Conservation (phyloP, 2,113 vertebrate genomes). For the Tyto alba region DNA sequence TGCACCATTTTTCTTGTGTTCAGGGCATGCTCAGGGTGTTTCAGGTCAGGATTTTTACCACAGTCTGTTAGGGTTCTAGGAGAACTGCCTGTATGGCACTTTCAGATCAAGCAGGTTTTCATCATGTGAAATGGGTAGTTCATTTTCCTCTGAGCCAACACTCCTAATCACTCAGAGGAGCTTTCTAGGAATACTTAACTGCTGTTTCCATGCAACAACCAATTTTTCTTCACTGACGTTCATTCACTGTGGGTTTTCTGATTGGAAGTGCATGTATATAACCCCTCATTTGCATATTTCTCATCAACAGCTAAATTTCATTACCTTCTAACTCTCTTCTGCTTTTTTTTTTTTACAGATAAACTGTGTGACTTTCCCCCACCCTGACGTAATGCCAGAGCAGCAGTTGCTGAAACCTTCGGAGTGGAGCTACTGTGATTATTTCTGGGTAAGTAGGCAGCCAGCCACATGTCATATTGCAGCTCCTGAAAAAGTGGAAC, state of each 20-base stretch:
- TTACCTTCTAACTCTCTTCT: not conserved
- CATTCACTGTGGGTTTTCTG: not conserved
- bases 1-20: not conserved
- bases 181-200: constrained; percentile 4
- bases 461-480: constrained; percentile 37
- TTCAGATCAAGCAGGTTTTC: not conserved
- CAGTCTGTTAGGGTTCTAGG: not conserved
- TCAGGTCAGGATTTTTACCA: not conserved
- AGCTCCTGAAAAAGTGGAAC: not conserved
- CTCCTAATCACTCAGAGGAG: not conserved
- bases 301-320: not conserved
- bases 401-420: constrained; percentile 94
- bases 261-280: not conserved
- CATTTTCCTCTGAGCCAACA: not conserved
- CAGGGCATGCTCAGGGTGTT: not conserved
- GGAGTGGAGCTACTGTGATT: constrained; percentile 99
- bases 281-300: not conserved
- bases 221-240: not conserved
- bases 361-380: constrained; percentile 95
- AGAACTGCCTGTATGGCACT: not conserved
- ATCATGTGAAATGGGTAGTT: not conserved
- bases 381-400: constrained; percentile 83
- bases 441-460: constrained; percentile 90
- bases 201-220: constrained; percentile 37
- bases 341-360: constrained; percentile 71